Evolutionary conservation across 2,888 invertebrate genomes (phyloP), one percentile per base, ranked within the genome.

Genomic region (Caradrina kadenii): DNA sequence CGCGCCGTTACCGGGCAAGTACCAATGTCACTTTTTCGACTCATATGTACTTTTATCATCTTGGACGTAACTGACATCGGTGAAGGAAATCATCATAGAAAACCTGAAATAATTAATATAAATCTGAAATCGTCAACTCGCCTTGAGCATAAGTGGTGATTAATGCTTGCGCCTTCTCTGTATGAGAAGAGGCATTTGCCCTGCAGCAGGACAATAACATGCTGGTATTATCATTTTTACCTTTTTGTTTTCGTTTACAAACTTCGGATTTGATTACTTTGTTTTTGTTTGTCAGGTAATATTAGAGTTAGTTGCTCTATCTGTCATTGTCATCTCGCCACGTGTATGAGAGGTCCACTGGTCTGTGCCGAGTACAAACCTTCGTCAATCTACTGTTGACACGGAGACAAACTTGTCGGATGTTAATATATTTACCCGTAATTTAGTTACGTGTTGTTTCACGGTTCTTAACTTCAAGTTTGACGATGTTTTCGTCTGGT

Each of bases 331-430:
- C 48, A 60, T 73, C 60, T 64, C 31, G 35, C 48, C 56, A 56
- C 15, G 17, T 15, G 17, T 42, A 35, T 53, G 62, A 48, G 65
- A 72, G 56, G 63, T 69, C 69, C 54, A 69, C 65, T 73, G 60
- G 67, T 52, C 64, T 60, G 66, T 59, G 59, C 52, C 54, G 55
- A 69, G 65, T 39, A 63, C 50, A 67, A 56, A 83, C 82, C 82
- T 82, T 83, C 80, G 82, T 83, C 84, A 83, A 71, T 75, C 73
- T 59, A 68, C 42, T 13, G 69, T 49, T 79, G 82, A 79, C 76
- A 63, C 54, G 19, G 64, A 69, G 79, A 79, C 74, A 77, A 79
- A 82, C 82, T 76, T 79, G 75, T 75, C 53, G 67, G 52, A 58
- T 61, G 62, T 62, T 74, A 71, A 68, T 79, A 69, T 78, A 65